Percentiles rank a stretch among this genome's conserved stretches.
Evolutionary conservation across 2,113 vertebrate genomes (phyloP).

Genomic region (Podarcis raffonei): DNA sequence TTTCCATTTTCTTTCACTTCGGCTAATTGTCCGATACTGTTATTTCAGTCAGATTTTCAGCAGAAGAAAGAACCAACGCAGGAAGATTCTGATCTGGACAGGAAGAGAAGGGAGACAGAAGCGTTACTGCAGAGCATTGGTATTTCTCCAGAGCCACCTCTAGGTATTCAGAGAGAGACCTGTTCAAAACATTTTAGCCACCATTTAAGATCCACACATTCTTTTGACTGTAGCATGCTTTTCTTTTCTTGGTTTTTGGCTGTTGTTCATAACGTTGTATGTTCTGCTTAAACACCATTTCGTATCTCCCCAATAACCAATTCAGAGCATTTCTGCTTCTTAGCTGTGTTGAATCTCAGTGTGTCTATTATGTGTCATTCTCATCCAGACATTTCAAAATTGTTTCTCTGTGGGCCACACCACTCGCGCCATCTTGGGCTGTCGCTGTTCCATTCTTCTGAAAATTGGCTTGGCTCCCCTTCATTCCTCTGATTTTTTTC

Average conservation of each 20-base stretch:
- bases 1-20: neutral
- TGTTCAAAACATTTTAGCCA: constrained; percentile 44
- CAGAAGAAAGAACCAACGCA: constrained; percentile 89
- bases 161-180: constrained; percentile 81
- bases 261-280: constrained; percentile 56
- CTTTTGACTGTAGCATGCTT: constrained; percentile 59
- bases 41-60: constrained; percentile 85
- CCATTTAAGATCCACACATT: constrained; percentile 39
- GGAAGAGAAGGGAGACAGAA: constrained; percentile 95
- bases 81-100: constrained; percentile 93
- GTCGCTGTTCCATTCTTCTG: constrained; percentile 37
- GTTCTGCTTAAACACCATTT: constrained; percentile 62
- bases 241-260: constrained; percentile 60
- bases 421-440: constrained; percentile 56
- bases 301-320: constrained; percentile 48
- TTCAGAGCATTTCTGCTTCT: constrained; percentile 55
- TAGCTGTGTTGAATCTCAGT: constrained; percentile 54
- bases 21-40: neutral
- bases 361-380: constrained; percentile 27
- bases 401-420: constrained; percentile 8
- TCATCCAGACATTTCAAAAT: neutral
- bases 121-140: constrained; percentile 97
- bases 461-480: neutral
- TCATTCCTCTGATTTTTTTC: constrained; percentile 26
- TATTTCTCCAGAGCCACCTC: constrained; percentile 93